Percentiles rank a stretch among this genome's conserved stretches.
Evolutionary conservation across 2,113 vertebrate genomes (phyloP).

Genomic region (Theristicus caerulescens): DNA sequence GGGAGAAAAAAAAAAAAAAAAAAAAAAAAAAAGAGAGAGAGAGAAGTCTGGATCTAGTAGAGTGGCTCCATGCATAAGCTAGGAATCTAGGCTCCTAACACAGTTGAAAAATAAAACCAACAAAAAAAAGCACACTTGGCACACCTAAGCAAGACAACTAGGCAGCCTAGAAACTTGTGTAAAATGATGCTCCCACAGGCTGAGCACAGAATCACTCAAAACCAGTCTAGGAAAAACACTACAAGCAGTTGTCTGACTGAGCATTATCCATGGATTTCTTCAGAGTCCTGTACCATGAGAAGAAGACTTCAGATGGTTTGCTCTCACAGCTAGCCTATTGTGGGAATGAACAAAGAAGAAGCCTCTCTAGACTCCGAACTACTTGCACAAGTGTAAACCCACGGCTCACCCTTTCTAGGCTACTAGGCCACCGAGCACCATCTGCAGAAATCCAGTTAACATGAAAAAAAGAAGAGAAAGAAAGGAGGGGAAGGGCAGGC

Average conservation of each 20-base stretch:
- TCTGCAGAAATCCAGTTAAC: background rate
- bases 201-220: background rate
- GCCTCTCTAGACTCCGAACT: background rate
- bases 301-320: background rate
- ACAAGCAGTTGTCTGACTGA: background rate
- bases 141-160: background rate
- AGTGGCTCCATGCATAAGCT: background rate
- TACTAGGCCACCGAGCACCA: background rate
- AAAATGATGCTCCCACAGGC: background rate
- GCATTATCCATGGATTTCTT: background rate
- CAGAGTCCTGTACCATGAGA: background rate
- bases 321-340: background rate
- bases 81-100: background rate
- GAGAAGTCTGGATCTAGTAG: background rate
- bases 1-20: too few relatives aligned
- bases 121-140: background rate
- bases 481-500: accelerated
- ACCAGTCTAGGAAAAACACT: background rate
- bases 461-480: background rate
- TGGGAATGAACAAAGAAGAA: background rate
- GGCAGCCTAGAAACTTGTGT: background rate
- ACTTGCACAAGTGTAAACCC: background rate
- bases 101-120: background rate
- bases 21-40: too few relatives aligned
- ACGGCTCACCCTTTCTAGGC: background rate